Conservation (phyloP, 2,888 invertebrate species). For the Odontocerum albicorne region DNA sequence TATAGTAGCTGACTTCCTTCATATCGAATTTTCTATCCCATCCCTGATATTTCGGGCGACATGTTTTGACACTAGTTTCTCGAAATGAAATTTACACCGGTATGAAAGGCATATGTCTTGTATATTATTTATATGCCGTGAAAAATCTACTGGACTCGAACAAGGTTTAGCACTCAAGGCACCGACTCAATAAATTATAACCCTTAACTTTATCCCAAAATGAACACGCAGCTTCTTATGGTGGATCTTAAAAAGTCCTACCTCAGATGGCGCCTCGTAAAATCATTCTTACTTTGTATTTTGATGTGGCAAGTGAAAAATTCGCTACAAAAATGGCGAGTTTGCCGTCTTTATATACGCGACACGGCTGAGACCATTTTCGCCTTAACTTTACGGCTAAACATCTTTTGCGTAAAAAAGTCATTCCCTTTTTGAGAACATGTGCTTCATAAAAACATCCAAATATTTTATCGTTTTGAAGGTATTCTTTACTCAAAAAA, state of each 20-base stretch:
- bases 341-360: no score
- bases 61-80: conserved; percentile 12
- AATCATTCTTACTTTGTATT: conserved; percentile 19
- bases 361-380: no score
- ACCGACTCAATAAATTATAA: conserved; percentile 34
- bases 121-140: conserved; percentile 32
- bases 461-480: no score
- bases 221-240: conserved; percentile 25
- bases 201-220: conserved; percentile 33
- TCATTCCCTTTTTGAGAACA: no score
- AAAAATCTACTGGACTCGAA: conserved; percentile 23
- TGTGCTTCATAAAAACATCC: no score
- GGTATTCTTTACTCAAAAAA: no score
- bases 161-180: conserved; percentile 34
- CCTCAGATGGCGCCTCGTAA: conserved; percentile 3
- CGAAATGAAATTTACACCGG: conserved; percentile 12
- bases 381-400: no score
- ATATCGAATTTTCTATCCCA: no score
- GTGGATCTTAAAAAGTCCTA: conserved; percentile 6
- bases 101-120: conserved; percentile 18
- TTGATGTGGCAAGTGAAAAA: conserved; percentile 12
- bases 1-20: no score
- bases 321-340: no score
- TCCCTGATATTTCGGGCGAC: no score
- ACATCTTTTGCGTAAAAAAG: no score